Evolutionary conservation across 64 coral and sea anemone genomes (phyloP).

Genomic region (Orbicella faveolata): DNA sequence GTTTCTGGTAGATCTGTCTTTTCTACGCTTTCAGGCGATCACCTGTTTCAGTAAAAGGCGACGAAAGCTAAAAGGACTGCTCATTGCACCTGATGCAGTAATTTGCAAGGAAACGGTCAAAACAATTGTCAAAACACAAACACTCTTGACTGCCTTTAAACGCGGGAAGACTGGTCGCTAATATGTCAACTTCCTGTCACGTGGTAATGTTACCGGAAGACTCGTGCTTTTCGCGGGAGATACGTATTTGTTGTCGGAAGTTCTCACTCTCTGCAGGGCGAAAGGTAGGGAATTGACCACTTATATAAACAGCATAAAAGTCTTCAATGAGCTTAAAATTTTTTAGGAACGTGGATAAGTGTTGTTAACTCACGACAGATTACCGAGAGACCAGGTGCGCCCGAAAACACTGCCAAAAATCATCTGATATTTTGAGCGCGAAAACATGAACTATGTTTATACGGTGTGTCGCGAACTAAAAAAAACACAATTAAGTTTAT

Average conservation of each 20-base stretch:
- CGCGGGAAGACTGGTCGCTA: not conserved
- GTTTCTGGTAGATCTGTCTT: not conserved
- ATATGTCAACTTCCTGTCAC: not conserved
- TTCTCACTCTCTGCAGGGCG: no score
- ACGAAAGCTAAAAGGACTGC: not conserved
- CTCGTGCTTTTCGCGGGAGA: not conserved
- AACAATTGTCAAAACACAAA: constrained; percentile 13
- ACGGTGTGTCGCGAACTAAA: no score
- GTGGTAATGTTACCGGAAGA: not conserved
- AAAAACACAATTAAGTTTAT: no score
- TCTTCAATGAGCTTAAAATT: no score
- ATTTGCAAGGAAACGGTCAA: constrained; percentile 27
- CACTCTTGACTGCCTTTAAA: not conserved
- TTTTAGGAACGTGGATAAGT: no score
- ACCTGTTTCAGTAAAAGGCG: constrained; percentile 4
- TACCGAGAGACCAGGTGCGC: no score
- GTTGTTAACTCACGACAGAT: no score
- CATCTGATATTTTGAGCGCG: no score
- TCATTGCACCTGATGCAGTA: not conserved
- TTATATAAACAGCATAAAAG: no score
- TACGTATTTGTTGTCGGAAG: not conserved
- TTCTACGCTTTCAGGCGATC: not conserved
- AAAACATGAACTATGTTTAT: no score
- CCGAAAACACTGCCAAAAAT: no score
- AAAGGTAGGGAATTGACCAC: no score